A percentile compares a stretch with the other conserved stretches of the same genome.
Evolutionary conservation across 2,797 vertebrate species (phyloP).

Genomic region (Mormyrops attenuatus): DNA sequence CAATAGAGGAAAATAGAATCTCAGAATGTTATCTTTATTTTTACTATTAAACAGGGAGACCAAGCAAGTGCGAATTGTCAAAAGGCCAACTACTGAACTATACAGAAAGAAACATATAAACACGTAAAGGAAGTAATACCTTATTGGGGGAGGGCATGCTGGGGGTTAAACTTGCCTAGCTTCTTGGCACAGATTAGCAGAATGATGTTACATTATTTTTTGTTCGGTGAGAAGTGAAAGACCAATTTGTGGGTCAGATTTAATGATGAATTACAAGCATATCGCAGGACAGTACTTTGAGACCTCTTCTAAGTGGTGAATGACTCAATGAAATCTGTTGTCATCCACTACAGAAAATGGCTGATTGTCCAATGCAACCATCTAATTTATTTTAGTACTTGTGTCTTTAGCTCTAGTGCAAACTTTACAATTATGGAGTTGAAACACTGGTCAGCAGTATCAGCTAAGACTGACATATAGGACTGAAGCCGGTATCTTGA

Average conservation of each 20-base stretch:
- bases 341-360: neutral
- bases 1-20: neutral
- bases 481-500: neutral
- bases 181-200: neutral
- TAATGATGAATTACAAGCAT: neutral
- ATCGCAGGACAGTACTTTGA: neutral
- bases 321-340: neutral
- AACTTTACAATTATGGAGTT: neutral
- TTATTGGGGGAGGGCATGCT: neutral
- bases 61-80: neutral
- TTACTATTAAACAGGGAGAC: neutral
- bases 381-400: neutral
- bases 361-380: neutral
- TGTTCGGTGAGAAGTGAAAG: neutral
- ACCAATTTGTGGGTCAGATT: neutral
- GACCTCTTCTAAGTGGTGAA: neutral
- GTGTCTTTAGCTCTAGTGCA: neutral
- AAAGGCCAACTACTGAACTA: neutral
- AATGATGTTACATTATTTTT: neutral
- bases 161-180: neutral
- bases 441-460: neutral
- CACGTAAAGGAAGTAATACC: neutral
- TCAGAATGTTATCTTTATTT: neutral
- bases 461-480: neutral
- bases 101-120: neutral